These are phyloP conservation scores for Stylophora pistillata DNA, from an alignment of 64 coral and sea anemone species.

Conservation along the genomic window DNA sequence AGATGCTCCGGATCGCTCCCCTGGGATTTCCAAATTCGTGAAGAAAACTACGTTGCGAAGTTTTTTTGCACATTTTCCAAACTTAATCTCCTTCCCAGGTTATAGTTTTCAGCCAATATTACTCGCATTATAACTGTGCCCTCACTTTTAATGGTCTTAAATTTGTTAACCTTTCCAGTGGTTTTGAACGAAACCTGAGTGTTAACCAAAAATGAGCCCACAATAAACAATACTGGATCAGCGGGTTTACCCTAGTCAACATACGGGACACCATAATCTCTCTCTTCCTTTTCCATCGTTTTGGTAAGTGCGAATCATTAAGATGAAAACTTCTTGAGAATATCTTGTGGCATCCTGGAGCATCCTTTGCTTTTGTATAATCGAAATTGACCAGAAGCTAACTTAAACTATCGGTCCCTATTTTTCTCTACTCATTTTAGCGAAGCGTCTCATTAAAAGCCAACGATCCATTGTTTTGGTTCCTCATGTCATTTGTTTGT, in stretches of 20 bases:
- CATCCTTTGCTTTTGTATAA: background rate
- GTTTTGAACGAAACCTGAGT: no score
- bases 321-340: background rate
- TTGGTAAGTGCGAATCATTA: background rate
- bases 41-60: no score
- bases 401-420: background rate
- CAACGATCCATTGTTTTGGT: background rate
- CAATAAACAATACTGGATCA: background rate
- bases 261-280: background rate
- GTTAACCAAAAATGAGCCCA: background rate
- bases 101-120: no score
- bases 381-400: no score
- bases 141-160: no score
- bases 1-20: no score
- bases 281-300: conserved; percentile 19
- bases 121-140: no score
- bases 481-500: background rate
- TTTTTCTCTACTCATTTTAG: background rate
- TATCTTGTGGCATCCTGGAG: background rate
- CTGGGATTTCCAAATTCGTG: no score
- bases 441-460: background rate
- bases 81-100: no score
- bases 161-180: no score
- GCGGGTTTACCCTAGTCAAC: background rate
- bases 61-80: no score